These are phyloP conservation scores for Cosmopolites sordidus DNA, from an alignment of 2,888 invertebrate species.

Conservation along the genomic window DNA sequence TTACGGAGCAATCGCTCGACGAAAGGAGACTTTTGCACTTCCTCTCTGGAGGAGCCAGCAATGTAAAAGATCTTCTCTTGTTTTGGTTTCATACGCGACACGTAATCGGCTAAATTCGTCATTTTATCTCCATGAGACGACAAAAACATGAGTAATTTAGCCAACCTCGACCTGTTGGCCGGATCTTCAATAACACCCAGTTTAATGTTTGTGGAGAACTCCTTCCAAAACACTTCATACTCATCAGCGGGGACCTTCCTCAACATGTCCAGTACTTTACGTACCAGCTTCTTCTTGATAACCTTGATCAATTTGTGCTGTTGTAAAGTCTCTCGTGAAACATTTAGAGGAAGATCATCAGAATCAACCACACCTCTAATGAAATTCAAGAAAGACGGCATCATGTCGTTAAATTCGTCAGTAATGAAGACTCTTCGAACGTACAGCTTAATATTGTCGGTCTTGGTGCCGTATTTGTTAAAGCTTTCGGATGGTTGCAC, in stretches of 20 bases:
- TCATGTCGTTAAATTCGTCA: constrained; percentile 98
- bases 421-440: constrained; percentile 99
- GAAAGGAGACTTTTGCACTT: constrained; percentile 90
- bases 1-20: constrained; percentile 89
- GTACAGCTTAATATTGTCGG: constrained; percentile 93
- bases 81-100: constrained; percentile 89
- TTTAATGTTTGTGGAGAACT: constrained; percentile 88
- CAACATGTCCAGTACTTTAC: constrained; percentile 96
- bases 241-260: constrained; percentile 90
- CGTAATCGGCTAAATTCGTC: constrained; percentile 83
- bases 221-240: constrained; percentile 96
- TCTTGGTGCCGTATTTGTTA: constrained; percentile 87
- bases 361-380: constrained; percentile 97
- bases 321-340: constrained; percentile 95
- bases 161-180: constrained; percentile 89
- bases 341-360: constrained; percentile 97
- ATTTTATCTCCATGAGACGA: constrained; percentile 67
- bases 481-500: constrained; percentile 90
- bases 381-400: constrained; percentile 96
- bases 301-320: constrained; percentile 98
- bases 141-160: constrained; percentile 89
- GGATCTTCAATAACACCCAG: constrained; percentile 95
- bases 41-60: constrained; percentile 80
- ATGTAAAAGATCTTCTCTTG: constrained; percentile 96
- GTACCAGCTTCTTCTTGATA: constrained; percentile 96